Evolutionary conservation across 1,140 invertebrate species (phyloP), one percentile per base, ranked within the genome.

Genomic region (Eufriesea mexicana): DNA sequence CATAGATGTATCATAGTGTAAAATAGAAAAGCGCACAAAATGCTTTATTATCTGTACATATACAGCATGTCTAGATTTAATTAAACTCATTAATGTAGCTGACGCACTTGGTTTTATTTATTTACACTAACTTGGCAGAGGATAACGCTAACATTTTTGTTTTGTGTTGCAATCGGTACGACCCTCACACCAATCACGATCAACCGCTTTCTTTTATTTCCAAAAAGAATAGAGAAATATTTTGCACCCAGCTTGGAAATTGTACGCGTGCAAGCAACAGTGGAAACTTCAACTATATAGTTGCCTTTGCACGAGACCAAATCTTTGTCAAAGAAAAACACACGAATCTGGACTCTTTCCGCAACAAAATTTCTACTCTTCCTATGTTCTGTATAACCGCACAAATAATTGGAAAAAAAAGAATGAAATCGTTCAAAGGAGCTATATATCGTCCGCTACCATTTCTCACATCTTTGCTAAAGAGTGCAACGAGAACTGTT

Each of bases 91-190:
- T 90, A 47, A 85, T 91, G 83, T 88, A 91, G 90, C 74, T 68
- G 84, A 89, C 84, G 87, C 86, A 90, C 84, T 84, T 92, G 80
- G 89, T 92, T 92, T 92, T 84, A 91, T 92, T 92, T 91, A 91
- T 91, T 91, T 86, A 86, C 74, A 88, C 81, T 90, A 86, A 87
- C 80, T 80, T 79, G 81, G 55, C 78, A 75, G 45, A 74, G 73
- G 49, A 71, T 68, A 28, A 54, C 18, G 55, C 78, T 82, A 82
- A 80, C 28, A 35, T 57, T 62, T 79, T 62, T 28, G 51, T 79
- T 79, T 83, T 54, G 42, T 83, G 64, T 70, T 70, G 64, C 74
- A 61, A 54, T 9, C n/a, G 18, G 23, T 47, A 25, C 25, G 16
- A 61, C n/a, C 55, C 23, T 47, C 18, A 28, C 42, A 28, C n/a